A percentile compares a stretch with the other conserved stretches of the same genome.
phyloP scores from a whole-genome alignment of 2,113 vertebrate genomes.

The Cavia porcellus region DNA sequence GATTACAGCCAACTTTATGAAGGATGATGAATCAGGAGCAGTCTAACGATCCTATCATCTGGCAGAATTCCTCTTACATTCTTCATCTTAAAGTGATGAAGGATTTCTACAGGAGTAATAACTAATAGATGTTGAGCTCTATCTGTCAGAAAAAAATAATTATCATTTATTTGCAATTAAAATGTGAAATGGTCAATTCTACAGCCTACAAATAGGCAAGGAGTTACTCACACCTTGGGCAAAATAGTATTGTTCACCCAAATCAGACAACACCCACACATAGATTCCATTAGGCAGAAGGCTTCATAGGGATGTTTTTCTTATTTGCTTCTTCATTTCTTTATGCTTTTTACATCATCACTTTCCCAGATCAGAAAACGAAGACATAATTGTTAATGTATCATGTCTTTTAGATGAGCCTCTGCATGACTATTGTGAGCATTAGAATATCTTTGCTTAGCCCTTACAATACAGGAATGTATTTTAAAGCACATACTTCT shows the following conservation, averaged over 20 bases:
- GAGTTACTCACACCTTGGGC: neutral
- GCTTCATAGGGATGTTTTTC: neutral
- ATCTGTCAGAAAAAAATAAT: slow-evolving; percentile 43
- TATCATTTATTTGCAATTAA: slow-evolving; percentile 70
- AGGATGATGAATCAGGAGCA: slow-evolving; percentile 65
- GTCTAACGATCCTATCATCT: slow-evolving; percentile 73
- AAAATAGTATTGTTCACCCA: neutral
- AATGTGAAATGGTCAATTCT: slow-evolving; percentile 19
- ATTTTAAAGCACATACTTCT: neutral
- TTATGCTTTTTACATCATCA: neutral
- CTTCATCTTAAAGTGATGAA: slow-evolving; percentile 62
- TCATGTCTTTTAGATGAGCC: neutral
- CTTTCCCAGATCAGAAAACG: neutral
- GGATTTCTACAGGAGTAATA: slow-evolving; percentile 58
- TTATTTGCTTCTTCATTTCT: neutral
- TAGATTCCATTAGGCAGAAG: neutral
- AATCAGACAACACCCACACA: accelerated
- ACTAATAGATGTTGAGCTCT: slow-evolving; percentile 15
- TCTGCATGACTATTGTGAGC: neutral
- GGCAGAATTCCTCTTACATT: slow-evolving; percentile 68
- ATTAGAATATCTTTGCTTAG: neutral
- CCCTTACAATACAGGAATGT: neutral
- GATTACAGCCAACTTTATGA: slow-evolving; percentile 72
- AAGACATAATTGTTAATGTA: neutral
- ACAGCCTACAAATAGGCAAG: neutral